Percentiles rank a stretch among this genome's conserved stretches.
phyloP scores from a whole-genome alignment of 2,113 vertebrate genomes.

The Chlorodrepanis virens region DNA sequence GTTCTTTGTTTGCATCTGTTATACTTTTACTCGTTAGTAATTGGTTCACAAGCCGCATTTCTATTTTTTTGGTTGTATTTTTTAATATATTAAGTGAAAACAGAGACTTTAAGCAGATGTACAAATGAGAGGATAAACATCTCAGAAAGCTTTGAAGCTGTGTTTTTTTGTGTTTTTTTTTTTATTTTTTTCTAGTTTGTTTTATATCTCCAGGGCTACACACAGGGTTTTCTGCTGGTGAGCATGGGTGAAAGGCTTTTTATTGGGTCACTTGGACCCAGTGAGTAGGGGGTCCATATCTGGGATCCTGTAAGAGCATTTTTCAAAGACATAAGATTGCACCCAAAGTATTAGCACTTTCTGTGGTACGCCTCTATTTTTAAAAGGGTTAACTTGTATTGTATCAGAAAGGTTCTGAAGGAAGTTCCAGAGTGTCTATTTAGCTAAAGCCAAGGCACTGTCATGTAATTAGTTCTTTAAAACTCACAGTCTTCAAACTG shows the following conservation, averaged over 20 bases:
- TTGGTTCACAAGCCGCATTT: conserved; percentile 65
- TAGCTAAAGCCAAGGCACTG: neutral
- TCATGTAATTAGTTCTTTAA: neutral
- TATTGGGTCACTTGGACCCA: neutral
- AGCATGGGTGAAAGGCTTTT: neutral
- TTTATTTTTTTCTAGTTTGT: conserved; percentile 51
- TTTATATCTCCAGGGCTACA: conserved; percentile 56
- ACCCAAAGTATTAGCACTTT: neutral
- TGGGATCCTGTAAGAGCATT: neutral
- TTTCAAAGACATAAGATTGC: neutral
- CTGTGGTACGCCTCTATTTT: neutral
- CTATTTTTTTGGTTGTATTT: neutral
- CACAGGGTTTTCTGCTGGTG: conserved; percentile 10
- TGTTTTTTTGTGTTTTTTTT: neutral
- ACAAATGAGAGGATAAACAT: conserved; percentile 68
- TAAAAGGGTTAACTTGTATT: neutral
- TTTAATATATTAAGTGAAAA: conserved; percentile 68
- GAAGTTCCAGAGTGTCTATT: neutral
- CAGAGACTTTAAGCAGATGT: conserved; percentile 54
- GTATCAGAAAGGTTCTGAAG: neutral
- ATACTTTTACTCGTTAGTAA: conserved; percentile 62
- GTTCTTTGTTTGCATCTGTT: conserved; percentile 64
- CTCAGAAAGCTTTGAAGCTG: conserved; percentile 46
- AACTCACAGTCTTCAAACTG: neutral
- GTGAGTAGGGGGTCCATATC: neutral